These are phyloP conservation scores for Brachionus paranguensis DNA, from an alignment of 1,140 invertebrate species.

Conservation along the genomic window DNA sequence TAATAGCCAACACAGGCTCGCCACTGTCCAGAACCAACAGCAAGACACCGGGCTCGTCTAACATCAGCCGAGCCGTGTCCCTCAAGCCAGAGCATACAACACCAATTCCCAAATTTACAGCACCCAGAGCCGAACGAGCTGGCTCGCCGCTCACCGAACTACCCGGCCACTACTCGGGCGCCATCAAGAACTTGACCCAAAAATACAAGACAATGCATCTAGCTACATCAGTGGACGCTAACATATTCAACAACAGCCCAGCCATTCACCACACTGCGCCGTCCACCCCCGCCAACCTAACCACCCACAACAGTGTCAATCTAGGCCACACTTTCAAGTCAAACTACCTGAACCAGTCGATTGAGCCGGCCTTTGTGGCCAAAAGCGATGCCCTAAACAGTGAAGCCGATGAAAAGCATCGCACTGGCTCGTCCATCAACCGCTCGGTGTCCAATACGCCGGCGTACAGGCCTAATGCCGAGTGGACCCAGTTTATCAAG, in stretches of 20 bases:
- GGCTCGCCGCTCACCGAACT: neutral
- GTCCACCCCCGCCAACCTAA: neutral
- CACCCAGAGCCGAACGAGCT: neutral
- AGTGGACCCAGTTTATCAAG: conserved; percentile 38
- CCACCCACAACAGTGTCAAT: neutral
- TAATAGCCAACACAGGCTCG: neutral
- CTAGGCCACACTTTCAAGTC: neutral
- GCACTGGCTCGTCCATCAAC: neutral
- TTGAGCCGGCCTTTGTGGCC: neutral
- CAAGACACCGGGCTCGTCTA: neutral
- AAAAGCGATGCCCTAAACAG: neutral
- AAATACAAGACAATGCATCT: conserved; percentile 36
- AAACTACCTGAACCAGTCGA: conserved; percentile 2
- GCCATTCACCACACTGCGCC: neutral
- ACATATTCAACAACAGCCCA: neutral
- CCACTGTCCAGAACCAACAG: neutral
- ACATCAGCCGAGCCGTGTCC: neutral
- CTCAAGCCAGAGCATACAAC: neutral
- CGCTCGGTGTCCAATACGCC: conserved; percentile 2
- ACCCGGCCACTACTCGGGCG: neutral
- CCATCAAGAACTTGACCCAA: conserved; percentile 37
- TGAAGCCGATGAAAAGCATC: neutral
- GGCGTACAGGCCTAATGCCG: conserved; percentile 1
- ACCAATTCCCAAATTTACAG: neutral
- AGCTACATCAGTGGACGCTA: conserved; percentile 20